Conservation (phyloP, 2,888 invertebrate species). For the Plemyria rubiginata region DNA sequence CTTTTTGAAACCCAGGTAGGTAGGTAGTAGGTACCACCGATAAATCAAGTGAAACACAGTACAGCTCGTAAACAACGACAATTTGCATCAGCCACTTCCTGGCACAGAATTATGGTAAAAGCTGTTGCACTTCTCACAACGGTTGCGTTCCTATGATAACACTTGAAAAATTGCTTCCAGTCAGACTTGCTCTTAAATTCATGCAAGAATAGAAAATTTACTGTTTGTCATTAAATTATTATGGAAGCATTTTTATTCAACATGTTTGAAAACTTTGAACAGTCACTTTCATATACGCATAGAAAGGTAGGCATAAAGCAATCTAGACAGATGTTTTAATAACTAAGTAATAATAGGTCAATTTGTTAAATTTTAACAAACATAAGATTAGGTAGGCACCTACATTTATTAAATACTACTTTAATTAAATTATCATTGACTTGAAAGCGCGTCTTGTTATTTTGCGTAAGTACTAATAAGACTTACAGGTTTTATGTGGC, state of each 20-base stretch:
- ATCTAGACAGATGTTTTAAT: no score
- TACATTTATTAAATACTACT: no score
- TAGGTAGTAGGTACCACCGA: conserved; percentile 15
- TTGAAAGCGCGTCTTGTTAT: no score
- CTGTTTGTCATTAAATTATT: background rate
- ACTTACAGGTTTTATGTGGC: no score
- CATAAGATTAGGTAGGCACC: no score
- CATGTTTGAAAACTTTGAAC: background rate
- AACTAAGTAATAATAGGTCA: no score
- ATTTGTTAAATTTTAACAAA: no score
- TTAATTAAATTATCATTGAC: no score
- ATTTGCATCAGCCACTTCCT: conserved; percentile 33
- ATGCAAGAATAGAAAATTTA: background rate
- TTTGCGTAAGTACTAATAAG: no score
- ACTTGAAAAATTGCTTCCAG: conserved; percentile 14
- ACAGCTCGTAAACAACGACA: conserved; percentile 40
- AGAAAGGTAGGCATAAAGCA: no score
- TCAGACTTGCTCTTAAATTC: conserved; percentile 6
- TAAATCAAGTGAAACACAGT: conserved; percentile 34
- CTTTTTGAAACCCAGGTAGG: conserved; percentile 18
- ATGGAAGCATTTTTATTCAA: background rate
- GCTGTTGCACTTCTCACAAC: conserved; percentile 13
- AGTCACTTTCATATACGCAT: no score
- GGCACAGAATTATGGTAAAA: conserved; percentile 16
- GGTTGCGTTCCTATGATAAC: conserved; percentile 5